Percentiles rank a stretch among this genome's conserved stretches.
Conservation (phyloP, 2,797 vertebrate species). For the Emys orbicularis region DNA sequence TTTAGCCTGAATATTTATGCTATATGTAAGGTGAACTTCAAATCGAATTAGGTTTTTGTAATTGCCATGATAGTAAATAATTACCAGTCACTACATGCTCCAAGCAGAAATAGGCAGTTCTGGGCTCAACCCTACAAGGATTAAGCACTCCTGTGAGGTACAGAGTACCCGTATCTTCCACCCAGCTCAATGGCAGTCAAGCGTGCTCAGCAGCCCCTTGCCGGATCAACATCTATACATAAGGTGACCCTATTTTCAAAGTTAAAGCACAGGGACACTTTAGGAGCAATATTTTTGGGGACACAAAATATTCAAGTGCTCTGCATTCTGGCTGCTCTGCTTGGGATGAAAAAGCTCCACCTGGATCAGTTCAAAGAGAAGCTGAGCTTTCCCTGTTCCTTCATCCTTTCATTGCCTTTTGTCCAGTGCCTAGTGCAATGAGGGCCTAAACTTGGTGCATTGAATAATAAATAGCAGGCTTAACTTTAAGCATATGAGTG, state of each 20-base stretch:
- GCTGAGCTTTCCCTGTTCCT: neutral
- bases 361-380: neutral
- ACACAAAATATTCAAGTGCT: neutral
- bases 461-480: neutral
- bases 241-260: too few relatives aligned
- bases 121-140: neutral
- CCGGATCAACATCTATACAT: rapidly evolving
- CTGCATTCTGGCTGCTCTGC: neutral
- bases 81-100: neutral
- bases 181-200: neutral
- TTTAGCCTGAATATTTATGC: too few relatives aligned
- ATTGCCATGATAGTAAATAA: too few relatives aligned
- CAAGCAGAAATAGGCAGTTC: neutral
- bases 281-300: neutral
- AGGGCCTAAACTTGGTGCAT: conserved; percentile 45
- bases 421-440: conserved; percentile 1
- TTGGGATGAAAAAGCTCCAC: neutral
- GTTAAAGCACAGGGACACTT: too few relatives aligned
- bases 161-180: neutral
- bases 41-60: too few relatives aligned
- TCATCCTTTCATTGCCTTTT: conserved; percentile 3
- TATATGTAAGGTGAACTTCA: too few relatives aligned
- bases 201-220: neutral
- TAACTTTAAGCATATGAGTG: conserved; percentile 33
- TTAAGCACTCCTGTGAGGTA: neutral